Evolutionary conservation across 2,797 vertebrate species (phyloP).

Genomic region (Austrolebias charrua): DNA sequence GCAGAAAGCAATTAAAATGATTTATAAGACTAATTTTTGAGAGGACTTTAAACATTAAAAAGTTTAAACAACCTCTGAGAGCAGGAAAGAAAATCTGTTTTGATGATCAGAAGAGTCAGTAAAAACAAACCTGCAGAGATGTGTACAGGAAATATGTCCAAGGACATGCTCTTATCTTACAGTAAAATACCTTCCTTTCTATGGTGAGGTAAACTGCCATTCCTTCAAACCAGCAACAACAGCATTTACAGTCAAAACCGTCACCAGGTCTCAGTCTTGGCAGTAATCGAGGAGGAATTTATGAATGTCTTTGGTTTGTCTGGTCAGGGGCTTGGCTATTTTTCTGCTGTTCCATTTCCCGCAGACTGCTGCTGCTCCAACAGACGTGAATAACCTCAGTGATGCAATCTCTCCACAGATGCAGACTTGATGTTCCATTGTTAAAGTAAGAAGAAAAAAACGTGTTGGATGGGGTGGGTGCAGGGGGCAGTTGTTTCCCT

Average conservation of each 20-base stretch:
- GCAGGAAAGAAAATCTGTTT: conserved; percentile 30
- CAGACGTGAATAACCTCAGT: conserved; percentile 58
- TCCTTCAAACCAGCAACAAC: conserved; percentile 26
- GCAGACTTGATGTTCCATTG: conserved; percentile 71
- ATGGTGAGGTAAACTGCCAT: conserved; percentile 21
- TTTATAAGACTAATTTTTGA: conserved; percentile 60
- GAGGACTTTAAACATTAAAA: conserved; percentile 63
- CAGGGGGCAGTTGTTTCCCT: conserved; percentile 14
- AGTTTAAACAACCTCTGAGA: conserved; percentile 42
- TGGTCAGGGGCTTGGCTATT: conserved; percentile 43
- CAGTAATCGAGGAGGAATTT: conserved; percentile 56
- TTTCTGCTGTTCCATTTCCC: conserved; percentile 34
- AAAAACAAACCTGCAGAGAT: conserved; percentile 28
- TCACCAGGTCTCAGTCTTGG: conserved; percentile 39
- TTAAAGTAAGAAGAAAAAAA: conserved; percentile 47
- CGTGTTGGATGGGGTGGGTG: conserved; percentile 1
- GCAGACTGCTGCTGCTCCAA: conserved; percentile 31
- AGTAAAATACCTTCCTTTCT: conserved; percentile 53
- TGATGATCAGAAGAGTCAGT: conserved; percentile 28
- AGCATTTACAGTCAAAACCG: conserved; percentile 31
- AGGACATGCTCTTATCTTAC: conserved; percentile 42
- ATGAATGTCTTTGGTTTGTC: conserved; percentile 64
- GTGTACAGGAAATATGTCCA: conserved; percentile 38
- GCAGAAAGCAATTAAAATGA: conserved; percentile 65
- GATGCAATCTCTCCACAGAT: conserved; percentile 70